phyloP scores from a whole-genome alignment of 30 jellyfish, hydroid and myxozoan species.

The Clytia hemisphaerica region DNA sequence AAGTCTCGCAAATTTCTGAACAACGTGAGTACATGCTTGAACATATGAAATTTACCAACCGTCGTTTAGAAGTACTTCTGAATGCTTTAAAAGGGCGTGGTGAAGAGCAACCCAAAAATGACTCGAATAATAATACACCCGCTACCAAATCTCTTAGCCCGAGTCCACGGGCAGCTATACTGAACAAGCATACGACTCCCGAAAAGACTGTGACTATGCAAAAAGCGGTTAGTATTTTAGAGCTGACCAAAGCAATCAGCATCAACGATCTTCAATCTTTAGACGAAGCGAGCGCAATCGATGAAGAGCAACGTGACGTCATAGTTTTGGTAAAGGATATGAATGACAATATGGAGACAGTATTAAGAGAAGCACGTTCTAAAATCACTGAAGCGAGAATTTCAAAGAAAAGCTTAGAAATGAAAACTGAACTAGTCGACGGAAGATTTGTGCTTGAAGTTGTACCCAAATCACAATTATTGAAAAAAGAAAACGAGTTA shows the following conservation, averaged over 20 bases:
- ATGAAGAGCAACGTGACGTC: slow-evolving; percentile 56
- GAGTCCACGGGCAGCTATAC: not conserved
- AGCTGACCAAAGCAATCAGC: slow-evolving; percentile 60
- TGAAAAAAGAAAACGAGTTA: slow-evolving; percentile 12
- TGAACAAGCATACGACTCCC: slow-evolving; percentile 54
- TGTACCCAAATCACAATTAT: slow-evolving; percentile 7
- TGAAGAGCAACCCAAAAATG: not conserved
- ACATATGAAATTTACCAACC: slow-evolving; percentile 11
- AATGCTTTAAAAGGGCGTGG: slow-evolving; percentile 10
- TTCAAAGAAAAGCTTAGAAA: not conserved
- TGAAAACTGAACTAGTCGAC: not conserved
- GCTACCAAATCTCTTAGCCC: not conserved
- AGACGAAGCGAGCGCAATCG: slow-evolving; percentile 29
- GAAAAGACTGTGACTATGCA: slow-evolving; percentile 61
- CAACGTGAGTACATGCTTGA: slow-evolving; percentile 26
- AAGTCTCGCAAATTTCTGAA: not conserved
- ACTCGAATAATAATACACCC: not conserved
- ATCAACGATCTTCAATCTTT: slow-evolving; percentile 52
- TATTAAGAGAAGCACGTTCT: slow-evolving; percentile 23
- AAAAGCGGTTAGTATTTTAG: slow-evolving; percentile 67
- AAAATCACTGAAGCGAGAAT: not conserved
- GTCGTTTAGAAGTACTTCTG: slow-evolving; percentile 6
- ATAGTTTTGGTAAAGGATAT: slow-evolving; percentile 18
- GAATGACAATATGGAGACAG: slow-evolving; percentile 29
- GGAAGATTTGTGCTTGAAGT: not conserved